Base-by-base conservation (phyloP, 2,888 invertebrate species). In the Microctonus hyperodae region DNA sequence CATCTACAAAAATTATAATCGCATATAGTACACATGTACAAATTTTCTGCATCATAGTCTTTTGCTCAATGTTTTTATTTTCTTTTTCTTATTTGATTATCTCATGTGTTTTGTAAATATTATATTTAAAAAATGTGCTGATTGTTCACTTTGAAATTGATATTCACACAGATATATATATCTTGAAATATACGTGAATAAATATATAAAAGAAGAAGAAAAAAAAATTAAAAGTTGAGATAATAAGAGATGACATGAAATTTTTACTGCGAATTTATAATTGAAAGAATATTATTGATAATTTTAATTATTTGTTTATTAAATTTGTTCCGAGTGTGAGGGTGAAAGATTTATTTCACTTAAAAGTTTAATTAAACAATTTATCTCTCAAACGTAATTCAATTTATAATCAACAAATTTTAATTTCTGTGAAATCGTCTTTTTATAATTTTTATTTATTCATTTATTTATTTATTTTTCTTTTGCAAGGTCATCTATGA, bases 21-120 rank as follows among this genome's bases (percentile, higher is more conserved):
- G n/a, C 37, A 37, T 16, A 3, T 16, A 3, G 5, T 44, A 0
- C 1, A 44, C 1, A 5, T 13, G 6, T 33, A 55, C 35, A n/a
- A 59, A 25, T 28, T 10, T 10, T 33, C 16, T 48, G 59, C 20
- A 48, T 44, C 48, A 31, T 59, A 59, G 59, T 59, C 40, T 60
- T 48, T 20, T 40, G n/a, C 20, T 31, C 20, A 44, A 16, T 44
- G 2, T 0, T n/a, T n/a, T n/a, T n/a, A 16, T 44, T n/a, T 20
- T 16, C 4, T 20, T 20, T 16, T 7, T 6, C 16, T 7, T 16
- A 44, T n/a, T 37, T 31, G n/a, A n/a, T 31, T n/a, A n/a, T 37
- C n/a, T 31, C n/a, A 31, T 33, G 28, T 55, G 20, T n/a, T 22
- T 16, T 22, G 22, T 57, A 7, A 28, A 31, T 55, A 16, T 28